These are phyloP conservation scores for Drosophila bunnanda DNA, from an alignment of 2,888 invertebrate species.

Conservation along the genomic window DNA sequence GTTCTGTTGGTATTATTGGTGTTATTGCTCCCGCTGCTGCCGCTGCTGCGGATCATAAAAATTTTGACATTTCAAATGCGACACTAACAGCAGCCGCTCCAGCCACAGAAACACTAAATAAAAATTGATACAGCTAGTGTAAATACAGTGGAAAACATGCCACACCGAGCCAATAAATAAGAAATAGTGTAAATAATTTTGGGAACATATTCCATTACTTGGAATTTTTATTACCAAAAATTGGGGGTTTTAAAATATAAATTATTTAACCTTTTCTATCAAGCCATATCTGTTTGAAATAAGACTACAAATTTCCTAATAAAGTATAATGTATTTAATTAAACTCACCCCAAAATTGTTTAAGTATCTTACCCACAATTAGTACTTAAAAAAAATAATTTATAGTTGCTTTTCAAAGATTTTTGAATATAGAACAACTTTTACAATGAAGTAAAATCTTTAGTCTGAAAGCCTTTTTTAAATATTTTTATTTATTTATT, in stretches of 20 bases:
- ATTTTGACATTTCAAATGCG: slow-evolving; percentile 65
- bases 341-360: no score
- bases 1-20: slow-evolving; percentile 23
- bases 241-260: not conserved
- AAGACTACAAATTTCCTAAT: no score
- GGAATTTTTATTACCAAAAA: not conserved
- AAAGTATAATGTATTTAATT: no score
- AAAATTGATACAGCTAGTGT: slow-evolving; percentile 31
- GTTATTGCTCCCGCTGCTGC: slow-evolving; percentile 17
- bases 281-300: no score
- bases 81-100: slow-evolving; percentile 25
- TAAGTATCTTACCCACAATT: no score
- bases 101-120: slow-evolving; percentile 37
- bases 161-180: not conserved
- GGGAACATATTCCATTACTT: no score
- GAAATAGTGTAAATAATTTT: not conserved
- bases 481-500: no score
- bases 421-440: no score
- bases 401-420: no score
- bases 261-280: not conserved
- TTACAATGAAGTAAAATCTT: no score
- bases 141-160: slow-evolving; percentile 21
- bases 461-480: no score
- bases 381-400: no score
- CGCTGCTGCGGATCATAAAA: slow-evolving; percentile 54